Percentiles rank a stretch among this genome's conserved stretches.
Evolutionary conservation across 1,140 invertebrate genomes (phyloP).

Genomic region (Trialeurodes vaporariorum): DNA sequence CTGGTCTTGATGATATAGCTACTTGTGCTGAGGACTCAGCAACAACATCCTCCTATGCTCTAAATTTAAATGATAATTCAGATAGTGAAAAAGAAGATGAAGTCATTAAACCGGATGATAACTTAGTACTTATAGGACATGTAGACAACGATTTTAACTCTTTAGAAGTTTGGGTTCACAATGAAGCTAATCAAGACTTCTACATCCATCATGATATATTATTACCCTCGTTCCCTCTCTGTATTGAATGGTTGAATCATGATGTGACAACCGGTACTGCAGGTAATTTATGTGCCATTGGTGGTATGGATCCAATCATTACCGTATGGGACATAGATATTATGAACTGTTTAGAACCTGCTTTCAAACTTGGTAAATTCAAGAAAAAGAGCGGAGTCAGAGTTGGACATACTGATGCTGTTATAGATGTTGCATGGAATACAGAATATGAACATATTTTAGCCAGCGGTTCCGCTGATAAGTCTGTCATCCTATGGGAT

Average conservation of each 20-base stretch:
- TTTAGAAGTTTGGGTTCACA: conserved; percentile 86
- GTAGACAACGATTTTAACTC: conserved; percentile 71
- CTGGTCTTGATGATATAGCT: conserved; percentile 27
- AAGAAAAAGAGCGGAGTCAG: conserved; percentile 43
- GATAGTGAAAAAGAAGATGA: conserved; percentile 87
- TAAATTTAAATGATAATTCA: conserved; percentile 43
- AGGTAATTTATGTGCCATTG: conserved; percentile 82
- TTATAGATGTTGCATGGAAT: conserved; percentile 88
- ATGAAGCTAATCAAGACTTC: conserved; percentile 72
- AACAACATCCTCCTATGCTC: conserved; percentile 28
- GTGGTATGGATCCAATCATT: conserved; percentile 81
- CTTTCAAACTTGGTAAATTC: conserved; percentile 66
- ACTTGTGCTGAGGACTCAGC: conserved; percentile 29
- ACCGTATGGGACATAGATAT: conserved; percentile 93
- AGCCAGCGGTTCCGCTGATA: conserved; percentile 84
- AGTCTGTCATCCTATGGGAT: conserved; percentile 86
- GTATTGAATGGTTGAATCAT: conserved; percentile 84
- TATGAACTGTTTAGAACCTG: conserved; percentile 77
- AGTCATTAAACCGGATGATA: conserved; percentile 77
- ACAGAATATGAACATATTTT: conserved; percentile 62
- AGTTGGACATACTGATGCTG: conserved; percentile 75
- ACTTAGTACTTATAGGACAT: conserved; percentile 79
- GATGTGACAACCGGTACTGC: conserved; percentile 38
- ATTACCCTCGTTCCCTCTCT: conserved; percentile 75
- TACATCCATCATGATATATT: conserved; percentile 91